A percentile compares a stretch with the other conserved stretches of the same genome.
Conservation (phyloP, 2,113 vertebrate species). For the Anhinga anhinga region DNA sequence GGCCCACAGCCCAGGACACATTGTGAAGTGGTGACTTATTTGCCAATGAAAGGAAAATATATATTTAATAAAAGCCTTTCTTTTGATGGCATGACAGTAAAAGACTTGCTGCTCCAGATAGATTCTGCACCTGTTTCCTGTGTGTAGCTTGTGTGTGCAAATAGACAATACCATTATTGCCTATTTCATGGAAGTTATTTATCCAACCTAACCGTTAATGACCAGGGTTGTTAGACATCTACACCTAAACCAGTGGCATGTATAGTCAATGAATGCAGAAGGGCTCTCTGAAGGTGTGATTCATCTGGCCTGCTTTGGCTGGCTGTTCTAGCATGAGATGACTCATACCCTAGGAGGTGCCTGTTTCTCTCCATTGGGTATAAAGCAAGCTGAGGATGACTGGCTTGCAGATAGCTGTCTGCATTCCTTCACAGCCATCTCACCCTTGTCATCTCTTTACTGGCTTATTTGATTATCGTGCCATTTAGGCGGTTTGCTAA, state of each 20-base stretch:
- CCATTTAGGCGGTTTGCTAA: conserved; percentile 2
- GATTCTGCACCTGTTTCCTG: background rate
- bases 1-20: background rate
- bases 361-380: background rate
- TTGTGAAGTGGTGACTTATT: background rate
- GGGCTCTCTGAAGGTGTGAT: background rate
- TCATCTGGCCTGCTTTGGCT: conserved; percentile 12
- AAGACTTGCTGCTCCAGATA: background rate
- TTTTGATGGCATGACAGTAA: background rate
- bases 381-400: background rate
- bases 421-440: background rate
- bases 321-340: background rate
- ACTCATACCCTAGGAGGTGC: background rate
- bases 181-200: background rate
- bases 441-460: background rate
- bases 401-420: background rate
- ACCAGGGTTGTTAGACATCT: background rate
- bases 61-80: background rate
- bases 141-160: background rate
- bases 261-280: background rate
- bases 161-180: background rate
- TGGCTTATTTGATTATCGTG: background rate
- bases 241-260: background rate
- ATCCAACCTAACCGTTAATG: background rate
- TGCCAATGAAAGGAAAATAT: background rate